Conservation (phyloP, 2,888 invertebrate genomes). For the Spodoptera littoralis region DNA sequence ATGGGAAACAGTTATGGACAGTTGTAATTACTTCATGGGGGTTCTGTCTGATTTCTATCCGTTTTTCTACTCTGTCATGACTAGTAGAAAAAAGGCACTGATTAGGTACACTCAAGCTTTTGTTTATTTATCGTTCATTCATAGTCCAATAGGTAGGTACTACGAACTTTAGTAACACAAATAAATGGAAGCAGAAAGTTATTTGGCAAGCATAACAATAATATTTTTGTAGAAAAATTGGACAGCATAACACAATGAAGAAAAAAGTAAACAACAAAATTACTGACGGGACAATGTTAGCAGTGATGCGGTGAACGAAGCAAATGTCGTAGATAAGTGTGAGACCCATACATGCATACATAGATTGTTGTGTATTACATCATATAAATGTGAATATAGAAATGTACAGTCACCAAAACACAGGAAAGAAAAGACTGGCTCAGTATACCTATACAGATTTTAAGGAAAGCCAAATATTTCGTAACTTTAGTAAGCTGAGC, state of each 20-base stretch:
- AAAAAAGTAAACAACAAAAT: constrained; percentile 13
- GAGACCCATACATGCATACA: too few species aligned
- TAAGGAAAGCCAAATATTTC: too few species aligned
- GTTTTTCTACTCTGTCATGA: not conserved
- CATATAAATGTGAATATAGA: too few species aligned
- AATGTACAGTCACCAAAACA: too few species aligned
- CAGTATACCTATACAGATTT: too few species aligned
- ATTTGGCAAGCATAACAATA: constrained; percentile 19
- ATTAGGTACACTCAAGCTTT: constrained; percentile 10
- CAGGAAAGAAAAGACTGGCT: too few species aligned
- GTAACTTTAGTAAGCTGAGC: too few species aligned
- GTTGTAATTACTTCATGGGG: constrained; percentile 25
- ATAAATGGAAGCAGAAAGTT: constrained; percentile 8
- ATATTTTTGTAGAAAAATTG: constrained; percentile 27
- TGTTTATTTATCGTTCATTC: too few species aligned
- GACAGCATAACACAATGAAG: constrained; percentile 22
- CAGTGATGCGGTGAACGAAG: not conserved
- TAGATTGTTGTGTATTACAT: too few species aligned
- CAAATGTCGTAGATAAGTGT: too few species aligned
- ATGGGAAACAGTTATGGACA: constrained; percentile 39
- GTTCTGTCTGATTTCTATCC: not conserved
- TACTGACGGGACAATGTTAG: constrained; percentile 7
- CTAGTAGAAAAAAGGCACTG: constrained; percentile 9
- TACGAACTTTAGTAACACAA: constrained; percentile 3
- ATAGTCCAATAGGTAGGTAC: too few species aligned